Conservation (phyloP, 2,113 vertebrate genomes). For the Syngnathoides biaculeatus region DNA sequence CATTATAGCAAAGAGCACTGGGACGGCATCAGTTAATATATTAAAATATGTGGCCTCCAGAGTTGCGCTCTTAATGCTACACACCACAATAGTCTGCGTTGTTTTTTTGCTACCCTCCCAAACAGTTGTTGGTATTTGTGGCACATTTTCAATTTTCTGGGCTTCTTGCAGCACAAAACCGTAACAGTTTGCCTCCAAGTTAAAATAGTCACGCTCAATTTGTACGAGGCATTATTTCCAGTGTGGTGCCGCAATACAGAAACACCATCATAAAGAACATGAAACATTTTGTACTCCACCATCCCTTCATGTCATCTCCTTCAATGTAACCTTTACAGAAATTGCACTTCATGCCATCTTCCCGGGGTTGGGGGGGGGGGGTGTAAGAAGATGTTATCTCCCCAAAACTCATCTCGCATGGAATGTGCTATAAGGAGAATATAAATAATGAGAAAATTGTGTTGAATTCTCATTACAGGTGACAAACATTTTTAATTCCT, state of each 20-base stretch:
- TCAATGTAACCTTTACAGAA: slow-evolving; percentile 56
- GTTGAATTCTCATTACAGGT: slow-evolving; percentile 34
- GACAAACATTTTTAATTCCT: slow-evolving; percentile 5
- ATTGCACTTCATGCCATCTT: slow-evolving; percentile 62
- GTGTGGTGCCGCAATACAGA: slow-evolving; percentile 37
- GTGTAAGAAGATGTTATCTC: slow-evolving; percentile 42
- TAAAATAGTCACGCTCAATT: slow-evolving; percentile 56
- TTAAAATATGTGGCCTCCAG: slow-evolving; percentile 50
- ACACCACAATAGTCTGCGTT: slow-evolving; percentile 29
- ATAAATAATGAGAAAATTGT: slow-evolving; percentile 46
- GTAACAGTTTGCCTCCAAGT: slow-evolving; percentile 58
- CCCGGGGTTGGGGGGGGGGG: slow-evolving; percentile 27
- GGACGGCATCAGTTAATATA: slow-evolving; percentile 39
- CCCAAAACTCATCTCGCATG: slow-evolving; percentile 36
- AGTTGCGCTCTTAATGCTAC: slow-evolving; percentile 26
- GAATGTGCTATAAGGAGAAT: slow-evolving; percentile 44
- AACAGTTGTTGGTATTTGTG: slow-evolving; percentile 48
- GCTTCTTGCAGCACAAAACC: slow-evolving; percentile 51
- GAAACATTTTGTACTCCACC: slow-evolving; percentile 49
- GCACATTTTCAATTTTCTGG: slow-evolving; percentile 50
- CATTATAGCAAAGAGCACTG: slow-evolving; percentile 23
- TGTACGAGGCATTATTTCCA: slow-evolving; percentile 47
- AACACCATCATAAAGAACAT: slow-evolving; percentile 55
- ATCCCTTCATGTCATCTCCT: slow-evolving; percentile 48
- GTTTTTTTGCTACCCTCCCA: neutral